Evolutionary conservation across 1,140 invertebrate genomes (phyloP), one percentile per base, ranked within the genome.

Genomic region (Periplaneta americana): DNA sequence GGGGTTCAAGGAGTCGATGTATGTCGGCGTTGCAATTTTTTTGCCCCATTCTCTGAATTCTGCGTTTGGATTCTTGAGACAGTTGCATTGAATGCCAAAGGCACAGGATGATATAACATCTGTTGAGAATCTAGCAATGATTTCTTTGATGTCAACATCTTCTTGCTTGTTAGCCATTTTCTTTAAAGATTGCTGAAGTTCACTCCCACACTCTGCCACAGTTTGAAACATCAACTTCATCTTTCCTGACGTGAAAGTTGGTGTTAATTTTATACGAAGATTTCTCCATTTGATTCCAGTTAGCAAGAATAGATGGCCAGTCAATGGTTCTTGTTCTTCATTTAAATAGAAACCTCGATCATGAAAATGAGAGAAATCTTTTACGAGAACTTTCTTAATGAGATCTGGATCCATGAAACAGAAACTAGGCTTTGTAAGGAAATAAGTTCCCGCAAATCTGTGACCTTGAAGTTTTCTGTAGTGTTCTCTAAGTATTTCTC

Each of bases 61-160:
- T 0, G 85, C 83, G 2, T 89, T 82, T 5, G 88, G 88, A 80
- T 93, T 88, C 1, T 88, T 86, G 11, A 93, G 83, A 4, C 90
- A 90, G 82, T 93, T 89, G 5, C 89, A 88, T 4, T 91, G 86
- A 9, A 93, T 83, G 17, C 93, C 93, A 94, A n/a, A n/a, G n/a
- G n/a, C n/a, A n/a, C n/a, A n/a, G n/a, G n/a, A n/a, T n/a, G n/a
- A n/a, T n/a, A n/a, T 92, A 2, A 92, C 86, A 83, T 94, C 93
- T 32, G 92, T 92, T 0, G 90, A 90, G 80, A 90, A 93, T 31
- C 87, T 88, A 0, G 87, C 88, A 35, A 88, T 85, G 0, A 90
- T 32, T 15, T 75, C 39, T 31, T 35, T 81, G 17, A 83, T 13
- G 17, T 87, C 88, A 2, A 89, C 85, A 77, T 90, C 88, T 15